Evolutionary conservation across 2,888 invertebrate genomes (phyloP).

Genomic region (Stenoptilia bipunctidactyla): DNA sequence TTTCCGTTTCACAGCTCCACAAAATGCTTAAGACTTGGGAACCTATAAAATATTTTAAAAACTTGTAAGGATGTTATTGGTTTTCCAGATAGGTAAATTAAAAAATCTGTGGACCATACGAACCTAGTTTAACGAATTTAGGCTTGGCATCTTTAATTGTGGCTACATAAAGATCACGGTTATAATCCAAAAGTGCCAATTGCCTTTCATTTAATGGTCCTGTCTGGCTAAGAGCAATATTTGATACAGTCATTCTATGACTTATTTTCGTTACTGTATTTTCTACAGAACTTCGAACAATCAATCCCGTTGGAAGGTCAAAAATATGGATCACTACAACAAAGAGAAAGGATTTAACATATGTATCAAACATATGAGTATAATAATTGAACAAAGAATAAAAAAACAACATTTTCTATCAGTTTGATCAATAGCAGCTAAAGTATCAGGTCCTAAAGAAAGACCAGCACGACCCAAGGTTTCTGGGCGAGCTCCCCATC

Average conservation of each 20-base stretch:
- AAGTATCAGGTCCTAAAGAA: slow-evolving; percentile 87
- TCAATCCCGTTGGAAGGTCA: slow-evolving; percentile 77
- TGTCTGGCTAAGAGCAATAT: slow-evolving; percentile 87
- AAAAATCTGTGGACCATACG: slow-evolving; percentile 20
- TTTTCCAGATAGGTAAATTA: too few species aligned
- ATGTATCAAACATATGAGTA: not conserved
- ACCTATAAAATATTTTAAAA: slow-evolving; percentile 28
- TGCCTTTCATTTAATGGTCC: slow-evolving; percentile 84
- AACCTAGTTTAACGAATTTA: slow-evolving; percentile 81
- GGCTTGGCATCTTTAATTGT: slow-evolving; percentile 76
- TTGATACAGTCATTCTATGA: slow-evolving; percentile 84
- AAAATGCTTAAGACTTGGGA: slow-evolving; percentile 56
- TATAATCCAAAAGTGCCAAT: slow-evolving; percentile 89
- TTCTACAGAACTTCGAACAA: slow-evolving; percentile 78
- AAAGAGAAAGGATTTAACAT: not conserved
- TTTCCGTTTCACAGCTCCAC: slow-evolving; percentile 59
- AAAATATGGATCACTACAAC: slow-evolving; percentile 83
- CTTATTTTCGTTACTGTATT: slow-evolving; percentile 80
- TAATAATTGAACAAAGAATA: not conserved
- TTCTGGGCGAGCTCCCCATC: slow-evolving; percentile 89
- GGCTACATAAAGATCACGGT: slow-evolving; percentile 88
- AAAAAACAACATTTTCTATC: slow-evolving; percentile 80
- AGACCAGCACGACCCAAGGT: slow-evolving; percentile 81
- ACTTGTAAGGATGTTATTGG: too few species aligned
- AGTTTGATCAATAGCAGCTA: slow-evolving; percentile 87